phyloP scores from a whole-genome alignment of 2,888 invertebrate genomes.

The Drosophila nigricruria region DNA sequence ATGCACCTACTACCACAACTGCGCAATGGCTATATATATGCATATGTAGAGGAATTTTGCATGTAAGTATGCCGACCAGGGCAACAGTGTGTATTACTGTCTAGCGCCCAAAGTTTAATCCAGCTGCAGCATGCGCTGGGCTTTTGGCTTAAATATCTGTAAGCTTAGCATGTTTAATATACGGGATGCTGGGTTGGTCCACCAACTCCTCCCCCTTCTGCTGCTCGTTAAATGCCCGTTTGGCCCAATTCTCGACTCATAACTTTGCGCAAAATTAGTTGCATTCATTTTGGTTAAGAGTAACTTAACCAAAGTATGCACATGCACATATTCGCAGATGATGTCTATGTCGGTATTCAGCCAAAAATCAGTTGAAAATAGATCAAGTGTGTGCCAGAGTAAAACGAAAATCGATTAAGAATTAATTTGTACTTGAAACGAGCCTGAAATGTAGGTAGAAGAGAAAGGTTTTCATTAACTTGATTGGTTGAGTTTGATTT shows the following conservation, averaged over 20 bases:
- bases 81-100: slow-evolving; percentile 14
- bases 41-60: slow-evolving; percentile 48
- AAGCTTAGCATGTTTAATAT: slow-evolving; percentile 53
- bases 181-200: slow-evolving; percentile 1
- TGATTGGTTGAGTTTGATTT: neutral
- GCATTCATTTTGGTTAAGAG: slow-evolving; percentile 44
- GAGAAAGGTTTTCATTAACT: neutral
- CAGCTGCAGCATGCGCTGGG: slow-evolving; percentile 52
- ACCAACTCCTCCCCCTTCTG: neutral
- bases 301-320: slow-evolving; percentile 17
- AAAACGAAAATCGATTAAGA: neutral
- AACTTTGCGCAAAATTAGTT: slow-evolving; percentile 53
- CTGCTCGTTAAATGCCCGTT: slow-evolving; percentile 20
- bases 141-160: slow-evolving; percentile 50
- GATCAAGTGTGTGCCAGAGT: neutral
- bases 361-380: neutral
- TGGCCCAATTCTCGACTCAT: slow-evolving; percentile 39
- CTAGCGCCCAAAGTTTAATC: slow-evolving; percentile 46
- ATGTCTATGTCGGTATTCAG: neutral
- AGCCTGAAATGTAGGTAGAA: neutral
- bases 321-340: neutral
- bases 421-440: neutral
- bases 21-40: neutral
- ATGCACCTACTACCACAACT: slow-evolving; percentile 20
- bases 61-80: slow-evolving; percentile 35